A percentile compares a stretch with the other conserved stretches of the same genome.
Conservation (phyloP, 2,113 vertebrate species). For the Rana temporaria region DNA sequence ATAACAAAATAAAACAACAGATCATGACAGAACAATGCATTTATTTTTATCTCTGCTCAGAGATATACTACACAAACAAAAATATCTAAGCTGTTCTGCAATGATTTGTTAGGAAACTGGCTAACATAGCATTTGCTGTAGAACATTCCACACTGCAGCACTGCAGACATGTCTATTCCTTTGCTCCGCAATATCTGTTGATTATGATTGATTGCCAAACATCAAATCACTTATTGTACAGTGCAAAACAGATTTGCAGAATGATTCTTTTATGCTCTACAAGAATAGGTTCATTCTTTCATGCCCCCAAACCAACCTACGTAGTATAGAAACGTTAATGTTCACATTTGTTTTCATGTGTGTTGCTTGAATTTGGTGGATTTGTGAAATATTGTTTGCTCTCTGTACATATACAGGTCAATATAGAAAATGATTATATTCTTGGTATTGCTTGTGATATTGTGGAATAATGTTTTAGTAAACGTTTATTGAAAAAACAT, state of each 20-base stretch:
- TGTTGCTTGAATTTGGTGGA: neutral
- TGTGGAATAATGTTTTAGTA: neutral
- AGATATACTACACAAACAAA: neutral
- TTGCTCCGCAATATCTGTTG: neutral
- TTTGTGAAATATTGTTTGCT: conserved; percentile 9
- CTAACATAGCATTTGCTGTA: neutral
- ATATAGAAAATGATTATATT: neutral
- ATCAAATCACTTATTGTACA: conserved; percentile 37
- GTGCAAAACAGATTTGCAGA: conserved; percentile 27
- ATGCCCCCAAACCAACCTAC: neutral
- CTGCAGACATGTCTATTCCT: neutral
- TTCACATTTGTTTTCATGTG: neutral
- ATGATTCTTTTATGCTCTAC: conserved; percentile 30
- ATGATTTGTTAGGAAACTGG: neutral
- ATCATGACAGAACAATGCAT: neutral
- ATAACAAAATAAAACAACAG: neutral
- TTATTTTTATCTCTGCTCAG: neutral
- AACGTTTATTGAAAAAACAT: conserved; percentile 2
- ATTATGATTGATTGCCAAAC: conserved; percentile 38
- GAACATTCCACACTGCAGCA: neutral
- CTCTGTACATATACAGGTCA: neutral
- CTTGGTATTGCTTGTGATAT: neutral
- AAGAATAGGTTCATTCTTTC: conserved; percentile 12
- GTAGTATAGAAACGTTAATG: conserved; percentile 1
- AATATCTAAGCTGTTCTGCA: neutral